These are phyloP conservation scores for Athene noctua DNA, from an alignment of 2,113 vertebrate genomes.

Conservation along the genomic window DNA sequence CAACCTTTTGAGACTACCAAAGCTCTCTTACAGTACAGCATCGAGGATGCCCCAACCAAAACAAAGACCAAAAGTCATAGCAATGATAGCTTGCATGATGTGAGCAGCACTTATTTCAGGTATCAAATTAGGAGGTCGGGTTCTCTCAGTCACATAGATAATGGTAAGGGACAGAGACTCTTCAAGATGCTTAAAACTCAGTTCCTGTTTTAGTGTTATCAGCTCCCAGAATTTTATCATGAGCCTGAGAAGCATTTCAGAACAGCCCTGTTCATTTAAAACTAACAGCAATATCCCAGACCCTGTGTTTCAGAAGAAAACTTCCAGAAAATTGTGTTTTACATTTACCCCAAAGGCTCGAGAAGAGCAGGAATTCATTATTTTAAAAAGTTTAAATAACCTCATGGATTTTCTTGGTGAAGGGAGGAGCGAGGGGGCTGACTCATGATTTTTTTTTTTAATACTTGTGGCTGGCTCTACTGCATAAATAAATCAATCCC, in stretches of 20 bases:
- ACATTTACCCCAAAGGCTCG: not conserved
- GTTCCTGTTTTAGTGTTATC: not conserved
- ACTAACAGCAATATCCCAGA: not conserved
- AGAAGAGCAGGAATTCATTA: not conserved
- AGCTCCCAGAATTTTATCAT: not conserved
- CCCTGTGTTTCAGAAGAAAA: not conserved
- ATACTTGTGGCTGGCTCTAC: not conserved
- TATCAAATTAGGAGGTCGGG: not conserved
- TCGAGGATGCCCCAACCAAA: not conserved
- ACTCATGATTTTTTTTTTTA: not conserved
- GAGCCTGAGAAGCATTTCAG: not conserved
- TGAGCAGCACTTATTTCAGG: not conserved
- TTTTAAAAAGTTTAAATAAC: not conserved
- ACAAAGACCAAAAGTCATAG: not conserved
- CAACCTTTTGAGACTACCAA: not conserved
- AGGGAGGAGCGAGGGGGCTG: not conserved
- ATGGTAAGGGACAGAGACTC: not conserved
- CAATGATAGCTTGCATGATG: accelerated
- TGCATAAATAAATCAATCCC: slow-evolving; percentile 53
- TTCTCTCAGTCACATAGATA: not conserved
- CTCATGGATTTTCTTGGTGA: not conserved
- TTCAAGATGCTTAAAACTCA: not conserved
- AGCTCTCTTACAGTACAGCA: not conserved
- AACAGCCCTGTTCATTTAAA: not conserved
- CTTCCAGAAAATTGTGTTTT: not conserved